A percentile compares a stretch with the other conserved stretches of the same genome.
Evolutionary conservation across 2,797 vertebrate genomes (phyloP).

Genomic region (Anguilla anguilla): DNA sequence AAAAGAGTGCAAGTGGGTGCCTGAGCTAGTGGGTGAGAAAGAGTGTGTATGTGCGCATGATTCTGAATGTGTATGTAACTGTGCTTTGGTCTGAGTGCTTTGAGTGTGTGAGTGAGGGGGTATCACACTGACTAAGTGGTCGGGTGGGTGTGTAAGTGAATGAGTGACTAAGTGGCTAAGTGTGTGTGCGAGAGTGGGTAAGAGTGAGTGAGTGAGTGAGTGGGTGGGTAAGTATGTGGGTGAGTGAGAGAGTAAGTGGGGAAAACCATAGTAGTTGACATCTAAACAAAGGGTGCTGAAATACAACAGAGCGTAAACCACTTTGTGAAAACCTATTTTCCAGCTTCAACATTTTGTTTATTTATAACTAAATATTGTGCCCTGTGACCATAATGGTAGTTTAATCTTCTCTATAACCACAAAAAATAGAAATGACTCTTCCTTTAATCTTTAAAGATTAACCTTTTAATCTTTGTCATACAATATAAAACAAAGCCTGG

Average conservation of each 20-base stretch:
- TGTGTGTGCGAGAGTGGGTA: conserved; percentile 18
- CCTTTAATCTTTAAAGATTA: neutral
- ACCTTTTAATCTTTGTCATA: neutral
- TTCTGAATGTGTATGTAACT: too few species aligned
- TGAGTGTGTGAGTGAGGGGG: too few species aligned
- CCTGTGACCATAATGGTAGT: neutral
- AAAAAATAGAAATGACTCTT: neutral
- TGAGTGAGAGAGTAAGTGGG: neutral
- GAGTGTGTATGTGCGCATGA: too few species aligned
- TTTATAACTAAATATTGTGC: neutral
- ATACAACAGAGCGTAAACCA: neutral
- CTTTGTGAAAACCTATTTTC: too few species aligned
- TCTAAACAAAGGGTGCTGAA: neutral
- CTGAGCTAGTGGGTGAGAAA: too few species aligned
- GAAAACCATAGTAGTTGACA: neutral
- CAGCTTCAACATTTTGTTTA: too few species aligned
- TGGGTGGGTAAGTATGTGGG: neutral
- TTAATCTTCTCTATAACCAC: neutral
- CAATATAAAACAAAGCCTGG: neutral
- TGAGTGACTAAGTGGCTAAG: neutral
- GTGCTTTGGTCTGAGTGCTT: too few species aligned
- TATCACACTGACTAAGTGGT: neutral
- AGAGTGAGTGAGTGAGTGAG: conserved; percentile 10
- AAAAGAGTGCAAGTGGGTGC: too few species aligned
- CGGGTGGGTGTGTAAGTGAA: conserved; percentile 14